Percentiles rank a stretch among this genome's conserved stretches.
Conservation (phyloP, 2,797 vertebrate genomes). For the Gymnocypris eckloni region DNA sequence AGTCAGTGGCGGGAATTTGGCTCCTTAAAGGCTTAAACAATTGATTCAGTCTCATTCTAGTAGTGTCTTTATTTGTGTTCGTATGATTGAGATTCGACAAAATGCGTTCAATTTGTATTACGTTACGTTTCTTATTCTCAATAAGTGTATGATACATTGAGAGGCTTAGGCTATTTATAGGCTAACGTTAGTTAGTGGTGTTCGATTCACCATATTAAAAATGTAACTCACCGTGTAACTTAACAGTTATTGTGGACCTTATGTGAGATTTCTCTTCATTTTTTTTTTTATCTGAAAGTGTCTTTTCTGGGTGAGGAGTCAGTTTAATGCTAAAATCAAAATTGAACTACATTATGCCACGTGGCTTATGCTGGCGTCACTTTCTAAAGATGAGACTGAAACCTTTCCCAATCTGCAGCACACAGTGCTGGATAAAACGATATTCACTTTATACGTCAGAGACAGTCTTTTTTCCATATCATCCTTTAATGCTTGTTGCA, state of each 20-base stretch:
- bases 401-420: not conserved
- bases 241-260: not conserved
- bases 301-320: not conserved
- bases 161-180: not conserved
- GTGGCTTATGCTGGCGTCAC: not conserved
- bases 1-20: slow-evolving; percentile 17
- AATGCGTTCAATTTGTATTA: not conserved
- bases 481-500: not conserved
- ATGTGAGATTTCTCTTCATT: not conserved
- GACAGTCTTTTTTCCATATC: not conserved
- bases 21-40: not conserved
- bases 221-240: not conserved
- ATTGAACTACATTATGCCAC: not conserved
- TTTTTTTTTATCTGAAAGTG: not conserved
- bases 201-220: not conserved
- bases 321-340: not conserved
- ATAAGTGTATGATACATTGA: not conserved
- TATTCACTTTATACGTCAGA: not conserved
- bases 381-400: not conserved
- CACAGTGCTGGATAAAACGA: not conserved
- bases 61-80: not conserved
- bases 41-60: not conserved
- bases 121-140: not conserved
- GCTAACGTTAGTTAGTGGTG: not conserved
- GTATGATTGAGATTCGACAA: not conserved